Evolutionary conservation across 2,888 invertebrate genomes (phyloP).

Genomic region (Ernsta delagoae): DNA sequence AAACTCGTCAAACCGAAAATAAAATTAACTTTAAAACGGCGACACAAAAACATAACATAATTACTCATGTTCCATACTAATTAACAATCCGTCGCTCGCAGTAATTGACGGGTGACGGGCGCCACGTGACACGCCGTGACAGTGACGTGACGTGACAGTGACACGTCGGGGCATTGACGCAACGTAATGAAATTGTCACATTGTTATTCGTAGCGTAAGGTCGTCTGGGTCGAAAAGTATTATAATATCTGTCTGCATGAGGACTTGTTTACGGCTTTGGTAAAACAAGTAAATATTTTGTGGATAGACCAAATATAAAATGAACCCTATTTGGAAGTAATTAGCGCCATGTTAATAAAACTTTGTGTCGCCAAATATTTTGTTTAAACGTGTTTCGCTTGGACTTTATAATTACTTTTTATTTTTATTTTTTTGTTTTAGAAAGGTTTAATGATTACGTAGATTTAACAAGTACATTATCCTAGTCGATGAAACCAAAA

Average conservation of each 20-base stretch:
- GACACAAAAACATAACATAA: conserved; percentile 14
- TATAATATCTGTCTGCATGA: background rate
- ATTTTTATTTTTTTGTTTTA: too few relatives aligned
- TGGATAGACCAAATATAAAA: background rate
- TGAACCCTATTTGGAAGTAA: too few relatives aligned
- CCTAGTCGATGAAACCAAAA: too few relatives aligned
- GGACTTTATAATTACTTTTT: too few relatives aligned
- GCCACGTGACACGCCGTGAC: conserved; percentile 48
- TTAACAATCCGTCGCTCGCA: conserved; percentile 77
- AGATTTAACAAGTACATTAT: too few relatives aligned
- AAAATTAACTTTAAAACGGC: conserved; percentile 1
- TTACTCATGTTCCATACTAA: conserved; percentile 67
- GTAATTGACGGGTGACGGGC: conserved; percentile 61
- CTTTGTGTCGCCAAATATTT: too few relatives aligned
- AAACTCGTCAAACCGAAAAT: conserved; percentile 8
- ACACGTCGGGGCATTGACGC: conserved; percentile 55
- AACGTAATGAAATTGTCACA: conserved; percentile 79
- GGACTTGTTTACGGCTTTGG: background rate
- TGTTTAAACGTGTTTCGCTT: too few relatives aligned
- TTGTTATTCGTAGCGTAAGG: conserved; percentile 40
- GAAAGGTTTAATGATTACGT: too few relatives aligned
- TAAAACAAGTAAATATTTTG: background rate
- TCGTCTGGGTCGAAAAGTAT: conserved; percentile 13
- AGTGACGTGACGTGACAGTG: conserved; percentile 48
- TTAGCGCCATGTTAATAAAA: too few relatives aligned